These are phyloP conservation scores for Labeo catla DNA, from an alignment of 2,113 vertebrate species.

Conservation along the genomic window DNA sequence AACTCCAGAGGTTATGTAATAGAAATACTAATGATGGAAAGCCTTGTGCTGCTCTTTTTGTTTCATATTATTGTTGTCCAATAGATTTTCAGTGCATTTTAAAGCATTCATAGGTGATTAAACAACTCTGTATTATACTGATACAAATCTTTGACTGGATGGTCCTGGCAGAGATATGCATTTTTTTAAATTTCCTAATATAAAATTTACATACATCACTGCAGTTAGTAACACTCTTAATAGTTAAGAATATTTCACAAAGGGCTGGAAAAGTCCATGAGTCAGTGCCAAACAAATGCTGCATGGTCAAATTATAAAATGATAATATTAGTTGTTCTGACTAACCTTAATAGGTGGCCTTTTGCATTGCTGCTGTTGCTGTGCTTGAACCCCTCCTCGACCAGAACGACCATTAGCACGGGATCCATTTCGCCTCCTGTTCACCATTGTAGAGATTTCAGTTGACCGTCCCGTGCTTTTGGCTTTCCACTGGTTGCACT, in stretches of 20 bases:
- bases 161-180: not conserved
- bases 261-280: not conserved
- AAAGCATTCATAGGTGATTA: not conserved
- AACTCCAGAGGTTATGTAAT: not conserved
- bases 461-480: not conserved
- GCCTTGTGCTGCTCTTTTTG: not conserved
- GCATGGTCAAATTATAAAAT: not conserved
- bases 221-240: too few relatives aligned
- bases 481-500: not conserved
- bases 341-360: slow-evolving; percentile 38
- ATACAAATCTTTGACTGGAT: too few relatives aligned
- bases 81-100: not conserved
- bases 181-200: not conserved
- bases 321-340: not conserved
- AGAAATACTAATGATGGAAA: not conserved
- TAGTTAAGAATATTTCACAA: not conserved
- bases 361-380: slow-evolving; percentile 20
- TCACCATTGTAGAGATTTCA: slow-evolving; percentile 41
- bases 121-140: not conserved
- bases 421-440: slow-evolving; percentile 42
- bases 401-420: slow-evolving; percentile 30
- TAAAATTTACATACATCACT: not conserved
- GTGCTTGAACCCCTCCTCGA: slow-evolving; percentile 33
- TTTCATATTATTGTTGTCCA: not conserved
- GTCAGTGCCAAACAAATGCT: not conserved